Percentiles rank a stretch among this genome's conserved stretches.
Conservation (phyloP, 2,888 invertebrate species). For the Oegoconia quadripuncta region DNA sequence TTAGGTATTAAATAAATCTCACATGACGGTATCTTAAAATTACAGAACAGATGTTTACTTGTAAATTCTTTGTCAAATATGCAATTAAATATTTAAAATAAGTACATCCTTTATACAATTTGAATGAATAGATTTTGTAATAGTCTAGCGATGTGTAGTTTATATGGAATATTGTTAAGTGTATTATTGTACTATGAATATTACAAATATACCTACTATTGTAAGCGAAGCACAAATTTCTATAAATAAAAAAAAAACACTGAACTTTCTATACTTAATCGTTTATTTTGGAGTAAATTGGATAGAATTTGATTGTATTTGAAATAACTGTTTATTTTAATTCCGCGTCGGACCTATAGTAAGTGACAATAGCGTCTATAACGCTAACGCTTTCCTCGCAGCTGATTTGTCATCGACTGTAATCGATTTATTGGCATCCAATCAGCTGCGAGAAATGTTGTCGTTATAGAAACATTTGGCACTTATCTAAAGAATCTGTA, state of each 20-base stretch:
- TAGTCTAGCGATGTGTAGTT: slow-evolving; percentile 45
- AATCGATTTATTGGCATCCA: no score
- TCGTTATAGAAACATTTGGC: no score
- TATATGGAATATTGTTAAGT: slow-evolving; percentile 15
- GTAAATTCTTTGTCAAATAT: background rate
- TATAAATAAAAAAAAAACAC: slow-evolving; percentile 33
- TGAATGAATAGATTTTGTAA: slow-evolving; percentile 53
- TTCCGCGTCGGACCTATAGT: no score
- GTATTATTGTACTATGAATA: slow-evolving; percentile 34
- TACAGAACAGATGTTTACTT: slow-evolving; percentile 4
- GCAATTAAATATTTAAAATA: slow-evolving; percentile 11
- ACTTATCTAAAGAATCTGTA: no score
- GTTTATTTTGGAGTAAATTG: no score
- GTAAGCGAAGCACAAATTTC: slow-evolving; percentile 60
- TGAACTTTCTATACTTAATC: slow-evolving; percentile 52
- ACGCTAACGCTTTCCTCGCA: no score
- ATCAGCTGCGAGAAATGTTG: no score
- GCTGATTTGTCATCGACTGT: no score
- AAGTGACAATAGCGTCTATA: no score
- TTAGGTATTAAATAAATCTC: no score
- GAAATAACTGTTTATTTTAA: no score
- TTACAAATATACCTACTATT: slow-evolving; percentile 18
- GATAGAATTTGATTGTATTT: no score
- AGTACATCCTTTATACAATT: slow-evolving; percentile 54
- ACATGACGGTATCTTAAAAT: background rate